These are phyloP conservation scores for Clupea harengus DNA, from an alignment of 2,113 vertebrate genomes.

Conservation along the genomic window DNA sequence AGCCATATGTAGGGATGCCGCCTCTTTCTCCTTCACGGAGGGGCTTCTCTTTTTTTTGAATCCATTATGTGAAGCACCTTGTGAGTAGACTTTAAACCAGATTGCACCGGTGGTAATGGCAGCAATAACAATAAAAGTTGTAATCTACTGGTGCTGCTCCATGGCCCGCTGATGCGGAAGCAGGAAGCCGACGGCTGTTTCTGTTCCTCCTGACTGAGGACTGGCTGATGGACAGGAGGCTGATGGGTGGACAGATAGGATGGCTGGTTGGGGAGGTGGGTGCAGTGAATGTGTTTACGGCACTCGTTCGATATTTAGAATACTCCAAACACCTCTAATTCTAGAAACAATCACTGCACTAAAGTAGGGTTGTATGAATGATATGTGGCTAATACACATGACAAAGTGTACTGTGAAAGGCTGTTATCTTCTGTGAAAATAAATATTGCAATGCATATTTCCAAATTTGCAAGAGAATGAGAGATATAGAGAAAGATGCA, in stretches of 20 bases:
- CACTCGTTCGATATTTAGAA: background rate
- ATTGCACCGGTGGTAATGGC: background rate
- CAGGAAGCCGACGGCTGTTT: background rate
- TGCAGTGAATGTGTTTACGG: background rate
- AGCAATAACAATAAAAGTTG: constrained; percentile 1
- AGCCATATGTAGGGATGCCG: background rate
- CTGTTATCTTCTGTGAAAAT: too few species aligned
- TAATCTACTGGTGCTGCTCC: background rate
- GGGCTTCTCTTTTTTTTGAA: background rate
- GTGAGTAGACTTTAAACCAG: constrained; percentile 6
- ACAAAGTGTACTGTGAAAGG: background rate
- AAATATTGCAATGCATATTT: too few species aligned
- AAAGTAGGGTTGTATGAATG: background rate
- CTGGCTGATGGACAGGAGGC: background rate
- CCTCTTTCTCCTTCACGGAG: background rate
- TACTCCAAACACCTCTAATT: background rate
- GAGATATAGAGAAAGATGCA: background rate
- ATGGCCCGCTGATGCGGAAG: background rate
- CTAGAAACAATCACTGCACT: background rate
- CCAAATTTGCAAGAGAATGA: too few species aligned
- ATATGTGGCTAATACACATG: background rate
- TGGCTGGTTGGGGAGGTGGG: background rate
- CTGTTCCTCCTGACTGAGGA: background rate
- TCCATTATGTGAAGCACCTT: background rate
- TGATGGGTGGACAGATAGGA: background rate